Evolutionary conservation across 2,797 vertebrate genomes (phyloP).

Genomic region (Enteromius viviparus): DNA sequence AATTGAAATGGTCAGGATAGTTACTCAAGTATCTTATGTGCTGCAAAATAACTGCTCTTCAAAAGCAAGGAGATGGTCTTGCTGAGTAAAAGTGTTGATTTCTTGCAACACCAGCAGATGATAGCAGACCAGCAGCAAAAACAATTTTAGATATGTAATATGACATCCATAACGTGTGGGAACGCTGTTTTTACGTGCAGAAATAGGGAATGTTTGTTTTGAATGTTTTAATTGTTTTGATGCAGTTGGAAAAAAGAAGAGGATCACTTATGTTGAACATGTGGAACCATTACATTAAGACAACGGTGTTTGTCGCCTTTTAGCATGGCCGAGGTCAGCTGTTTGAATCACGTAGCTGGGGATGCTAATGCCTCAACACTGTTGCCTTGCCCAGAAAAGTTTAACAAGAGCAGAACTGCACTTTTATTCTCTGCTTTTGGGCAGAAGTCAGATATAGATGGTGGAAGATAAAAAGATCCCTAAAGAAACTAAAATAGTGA

Average conservation of each 20-base stretch:
- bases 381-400: not conserved
- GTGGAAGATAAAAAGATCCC: not conserved
- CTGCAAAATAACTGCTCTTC: not conserved
- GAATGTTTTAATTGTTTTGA: too few species aligned
- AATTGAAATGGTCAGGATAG: not conserved
- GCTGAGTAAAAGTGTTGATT: not conserved
- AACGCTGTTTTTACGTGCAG: not conserved
- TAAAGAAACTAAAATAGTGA: conserved; percentile 6
- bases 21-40: not conserved
- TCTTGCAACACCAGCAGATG: not conserved
- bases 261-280: not conserved
- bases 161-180: not conserved
- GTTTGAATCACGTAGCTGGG: not conserved
- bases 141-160: not conserved
- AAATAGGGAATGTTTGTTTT: not conserved
- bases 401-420: conserved; percentile 11
- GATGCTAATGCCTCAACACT: not conserved
- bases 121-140: not conserved
- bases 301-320: not conserved
- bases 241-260: not conserved
- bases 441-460: conserved; percentile 25
- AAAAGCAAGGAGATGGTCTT: not conserved
- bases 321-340: not conserved
- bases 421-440: conserved; percentile 6
- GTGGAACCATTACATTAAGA: not conserved